Evolutionary conservation across 2,113 vertebrate genomes (phyloP).

Genomic region (Smithornis capensis): DNA sequence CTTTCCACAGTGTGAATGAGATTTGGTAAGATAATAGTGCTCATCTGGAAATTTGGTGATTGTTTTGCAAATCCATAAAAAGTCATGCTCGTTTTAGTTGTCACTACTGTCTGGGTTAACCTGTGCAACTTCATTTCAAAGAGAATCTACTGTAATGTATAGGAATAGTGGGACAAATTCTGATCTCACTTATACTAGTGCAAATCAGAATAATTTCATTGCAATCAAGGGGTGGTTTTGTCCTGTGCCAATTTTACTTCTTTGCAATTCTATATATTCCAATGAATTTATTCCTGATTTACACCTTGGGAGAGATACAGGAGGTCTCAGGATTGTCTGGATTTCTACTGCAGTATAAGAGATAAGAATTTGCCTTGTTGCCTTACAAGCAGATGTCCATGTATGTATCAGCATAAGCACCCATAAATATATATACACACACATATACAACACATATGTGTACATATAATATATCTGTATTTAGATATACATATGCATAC

Average conservation of each 20-base stretch:
- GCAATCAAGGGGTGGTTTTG: neutral
- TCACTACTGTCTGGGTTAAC: slow-evolving; percentile 60
- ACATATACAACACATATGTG: neutral
- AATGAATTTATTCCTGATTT: slow-evolving; percentile 56
- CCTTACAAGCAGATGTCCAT: neutral
- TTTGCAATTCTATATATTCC: neutral
- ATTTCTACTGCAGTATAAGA: slow-evolving; percentile 33
- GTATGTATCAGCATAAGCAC: neutral
- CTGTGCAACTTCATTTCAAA: slow-evolving; percentile 64
- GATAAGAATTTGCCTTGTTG: slow-evolving; percentile 51
- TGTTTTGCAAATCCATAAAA: slow-evolving; percentile 1
- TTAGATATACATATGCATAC: neutral
- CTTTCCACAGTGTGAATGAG: slow-evolving; percentile 36
- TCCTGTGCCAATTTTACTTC: neutral
- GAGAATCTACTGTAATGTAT: slow-evolving; percentile 61
- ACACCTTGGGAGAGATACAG: neutral
- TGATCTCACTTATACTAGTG: slow-evolving; percentile 32
- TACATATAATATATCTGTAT: slow-evolving; percentile 6
- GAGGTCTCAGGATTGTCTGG: neutral
- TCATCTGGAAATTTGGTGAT: slow-evolving; percentile 2
- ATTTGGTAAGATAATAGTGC: neutral
- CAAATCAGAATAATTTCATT: slow-evolving; percentile 53
- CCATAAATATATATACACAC: neutral
- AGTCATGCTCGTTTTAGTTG: neutral
- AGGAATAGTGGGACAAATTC: slow-evolving; percentile 32